Conservation (phyloP, 2,888 invertebrate species). For the Neoaliturus tenellus region DNA sequence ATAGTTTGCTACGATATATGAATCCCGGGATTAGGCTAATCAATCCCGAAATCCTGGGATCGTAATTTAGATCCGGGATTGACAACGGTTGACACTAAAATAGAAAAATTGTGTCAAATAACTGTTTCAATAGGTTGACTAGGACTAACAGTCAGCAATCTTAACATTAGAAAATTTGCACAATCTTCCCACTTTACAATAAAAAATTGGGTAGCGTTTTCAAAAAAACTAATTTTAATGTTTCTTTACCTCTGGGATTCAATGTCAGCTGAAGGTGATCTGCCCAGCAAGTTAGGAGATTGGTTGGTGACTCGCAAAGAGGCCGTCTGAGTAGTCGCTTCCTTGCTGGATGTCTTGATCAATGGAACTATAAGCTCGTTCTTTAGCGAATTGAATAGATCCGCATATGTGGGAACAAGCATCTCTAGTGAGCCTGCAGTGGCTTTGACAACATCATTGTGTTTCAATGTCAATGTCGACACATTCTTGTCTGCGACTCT, state of each 20-base stretch:
- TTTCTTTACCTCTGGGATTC: conserved; percentile 31
- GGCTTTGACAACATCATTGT: conserved; percentile 76
- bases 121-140: too few relatives aligned
- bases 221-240: background rate
- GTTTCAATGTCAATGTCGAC: conserved; percentile 78
- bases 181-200: too few relatives aligned
- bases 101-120: too few relatives aligned
- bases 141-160: too few relatives aligned
- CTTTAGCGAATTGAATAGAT: conserved; percentile 78
- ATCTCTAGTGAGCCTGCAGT: conserved; percentile 77
- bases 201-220: too few relatives aligned
- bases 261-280: conserved; percentile 27
- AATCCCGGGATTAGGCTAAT: too few relatives aligned
- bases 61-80: too few relatives aligned
- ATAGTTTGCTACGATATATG: too few relatives aligned
- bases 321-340: conserved; percentile 74
- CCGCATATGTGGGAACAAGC: conserved; percentile 80
- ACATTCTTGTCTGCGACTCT: conserved; percentile 77
- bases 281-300: conserved; percentile 48
- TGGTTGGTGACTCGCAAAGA: conserved; percentile 67
- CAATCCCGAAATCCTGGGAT: too few relatives aligned
- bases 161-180: too few relatives aligned
- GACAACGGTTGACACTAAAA: too few relatives aligned
- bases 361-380: conserved; percentile 82
- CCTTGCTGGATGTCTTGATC: conserved; percentile 71